Base-by-base conservation (phyloP, 2,888 invertebrate species). In the Chaetogeoica ovagalla region DNA sequence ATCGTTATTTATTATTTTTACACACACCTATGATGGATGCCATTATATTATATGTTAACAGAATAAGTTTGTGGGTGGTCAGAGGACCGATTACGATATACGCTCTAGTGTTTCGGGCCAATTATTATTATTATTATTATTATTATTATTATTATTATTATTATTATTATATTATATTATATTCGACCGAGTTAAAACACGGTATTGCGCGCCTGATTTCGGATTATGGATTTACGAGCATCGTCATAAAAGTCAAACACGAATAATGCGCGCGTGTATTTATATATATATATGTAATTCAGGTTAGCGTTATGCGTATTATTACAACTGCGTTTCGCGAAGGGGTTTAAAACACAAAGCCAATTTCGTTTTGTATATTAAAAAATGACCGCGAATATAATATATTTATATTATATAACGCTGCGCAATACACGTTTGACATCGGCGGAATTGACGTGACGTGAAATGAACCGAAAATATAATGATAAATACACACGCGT, bases 281-380 rank as follows among this genome's bases (percentile, higher is more conserved):
- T 65, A 52, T 23, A 37, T 66, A 39, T 48, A 43, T 23, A 48
- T 23, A 55, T 48, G 43, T 19, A n/a, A 70, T 57, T 39, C 52
- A 17, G 23, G 65, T 30, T 8, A n/a, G 75, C n/a, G 59, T 52
- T 52, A 52, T 60, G 69, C 37, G 62, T 17, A 37, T n/a, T 39
- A 57, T n/a, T 52, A 43, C 37, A 17, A 19, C 21, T 55, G 60
- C 59, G n/a, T 66, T 39, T 79, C 57, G 79, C 57, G 79, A 79
- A 71, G 68, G 68, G 77, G 77, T 77, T 68, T 37, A 75, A 75
- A n/a, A n/a, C n/a, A 75, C 79, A 63, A 70, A 71, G 71, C 79
- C 71, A 63, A 79, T 79, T 71, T 79, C 66, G 66, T 57, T 23
- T 70, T 39, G 57, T 43, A 79, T n/a, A n/a, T n/a, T 71, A 71